A percentile compares a stretch with the other conserved stretches of the same genome.
These are phyloP conservation scores for Scopus umbretta DNA, from an alignment of 2,113 vertebrate species.

Conservation along the genomic window DNA sequence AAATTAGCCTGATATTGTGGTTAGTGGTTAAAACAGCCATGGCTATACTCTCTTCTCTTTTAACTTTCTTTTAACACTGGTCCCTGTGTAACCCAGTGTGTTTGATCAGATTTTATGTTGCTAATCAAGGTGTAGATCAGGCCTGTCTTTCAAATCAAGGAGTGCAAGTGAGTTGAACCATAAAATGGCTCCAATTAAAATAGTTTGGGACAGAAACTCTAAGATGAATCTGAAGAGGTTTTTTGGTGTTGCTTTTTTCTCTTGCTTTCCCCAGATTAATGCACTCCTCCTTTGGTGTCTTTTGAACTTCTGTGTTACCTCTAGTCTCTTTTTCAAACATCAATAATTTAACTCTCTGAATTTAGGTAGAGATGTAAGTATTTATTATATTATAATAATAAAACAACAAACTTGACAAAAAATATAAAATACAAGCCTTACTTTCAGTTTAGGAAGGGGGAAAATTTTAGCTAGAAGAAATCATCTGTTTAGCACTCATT, in stretches of 20 bases:
- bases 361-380: neutral
- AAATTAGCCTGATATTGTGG: neutral
- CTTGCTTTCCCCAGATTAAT: neutral
- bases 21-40: neutral
- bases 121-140: neutral
- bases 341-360: neutral
- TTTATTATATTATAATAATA: neutral
- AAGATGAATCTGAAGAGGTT: neutral
- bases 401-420: neutral
- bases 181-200: neutral
- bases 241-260: neutral
- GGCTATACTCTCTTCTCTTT: neutral
- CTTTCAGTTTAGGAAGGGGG: neutral
- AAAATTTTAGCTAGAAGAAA: neutral
- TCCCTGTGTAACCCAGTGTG: neutral
- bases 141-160: neutral
- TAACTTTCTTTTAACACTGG: neutral
- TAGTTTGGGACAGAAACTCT: neutral
- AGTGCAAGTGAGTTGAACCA: neutral
- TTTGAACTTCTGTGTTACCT: neutral
- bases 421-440: neutral
- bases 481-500: neutral
- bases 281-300: neutral
- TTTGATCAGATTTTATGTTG: neutral
- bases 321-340: neutral